Evolutionary conservation across 1,140 invertebrate genomes (phyloP), one percentile per base, ranked within the genome.

Genomic region (Anthonomus grandis): DNA sequence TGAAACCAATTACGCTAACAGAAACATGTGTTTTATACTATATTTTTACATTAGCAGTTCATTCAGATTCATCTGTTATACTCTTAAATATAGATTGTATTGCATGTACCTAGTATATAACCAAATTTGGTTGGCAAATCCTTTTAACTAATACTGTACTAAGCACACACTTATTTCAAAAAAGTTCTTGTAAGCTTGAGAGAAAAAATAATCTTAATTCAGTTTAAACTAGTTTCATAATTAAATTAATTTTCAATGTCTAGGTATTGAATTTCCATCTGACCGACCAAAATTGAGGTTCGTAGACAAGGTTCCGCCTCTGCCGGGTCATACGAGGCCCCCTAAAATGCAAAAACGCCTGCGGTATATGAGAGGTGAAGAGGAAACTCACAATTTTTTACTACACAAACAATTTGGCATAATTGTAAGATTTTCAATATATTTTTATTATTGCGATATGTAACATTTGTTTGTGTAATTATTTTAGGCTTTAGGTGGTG

Each of bases 371-470:
- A 80, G 93, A 70, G 95, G 95, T 1, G 92, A 91, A 5, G 95
- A 98, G 76, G 31, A 70, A 17, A 66, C 93, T 39, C 91, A 96
- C 63, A 97, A 91, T 69, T 80, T 80, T 39, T 76, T 98, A 3
- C 78, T 91, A 45, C 86, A 95, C 66, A 86, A 89, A 64, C 93
- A 98, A 64, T 98, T 84, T 83, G 95, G 91, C 22, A 87, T 98
- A 61, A 78, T 93, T 70, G 90, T 92, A 81, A 45, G 19, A 23
- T 10, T 48, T 48, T 4, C 21, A 19, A 12, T 22, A 36, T 12
- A 38, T 10, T 19, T 38, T 50, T 21, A 2, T 12, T 38, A n/a
- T n/a, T 38, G 10, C 24, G 22, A n/a, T 12, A 13, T 22, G 13
- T 36, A 37, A 22, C n/a, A n/a, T n/a, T 21, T 22, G 9, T 12